These are phyloP conservation scores for Leptarthrus brevirostris DNA, from an alignment of 2,888 invertebrate genomes.

Conservation along the genomic window DNA sequence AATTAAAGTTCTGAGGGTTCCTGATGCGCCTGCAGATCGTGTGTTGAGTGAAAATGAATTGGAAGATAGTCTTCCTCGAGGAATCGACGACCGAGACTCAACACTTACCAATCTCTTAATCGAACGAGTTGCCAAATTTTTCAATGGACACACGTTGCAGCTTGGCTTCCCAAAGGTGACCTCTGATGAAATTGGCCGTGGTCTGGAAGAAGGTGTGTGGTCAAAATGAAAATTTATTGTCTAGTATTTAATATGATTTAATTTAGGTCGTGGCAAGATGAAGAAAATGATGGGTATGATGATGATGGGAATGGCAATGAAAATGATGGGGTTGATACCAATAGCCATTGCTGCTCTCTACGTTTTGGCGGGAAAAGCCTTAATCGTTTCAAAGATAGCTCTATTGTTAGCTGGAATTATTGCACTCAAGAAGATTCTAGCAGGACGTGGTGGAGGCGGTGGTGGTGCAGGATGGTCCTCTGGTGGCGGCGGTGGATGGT, in stretches of 20 bases:
- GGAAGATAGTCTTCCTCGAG: conserved; percentile 76
- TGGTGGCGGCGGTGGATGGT: conserved; percentile 67
- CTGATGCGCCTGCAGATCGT: conserved; percentile 60
- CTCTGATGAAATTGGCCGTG: conserved; percentile 75
- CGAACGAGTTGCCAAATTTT: conserved; percentile 77
- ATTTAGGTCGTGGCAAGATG: conserved; percentile 82
- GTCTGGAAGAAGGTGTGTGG: conserved; percentile 80
- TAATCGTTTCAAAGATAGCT: conserved; percentile 83
- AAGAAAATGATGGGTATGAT: conserved; percentile 93
- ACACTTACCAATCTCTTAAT: conserved; percentile 76
- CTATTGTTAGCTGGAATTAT: conserved; percentile 84
- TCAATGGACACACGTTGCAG: conserved; percentile 81
- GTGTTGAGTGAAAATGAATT: conserved; percentile 74
- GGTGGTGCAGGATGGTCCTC: conserved; percentile 64
- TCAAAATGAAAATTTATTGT: background rate
- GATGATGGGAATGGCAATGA: conserved; percentile 89
- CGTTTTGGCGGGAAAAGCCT: conserved; percentile 85
- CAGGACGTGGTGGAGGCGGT: conserved; percentile 74
- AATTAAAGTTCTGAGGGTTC: conserved; percentile 73
- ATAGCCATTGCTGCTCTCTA: conserved; percentile 84
- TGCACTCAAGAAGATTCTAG: conserved; percentile 82
- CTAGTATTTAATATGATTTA: conserved; percentile 42
- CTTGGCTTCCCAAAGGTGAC: conserved; percentile 80
- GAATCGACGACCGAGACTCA: conserved; percentile 75
- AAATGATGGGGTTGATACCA: conserved; percentile 84